Base-by-base conservation (phyloP, 2,113 vertebrate species). In the Myiopsitta monachus region DNA sequence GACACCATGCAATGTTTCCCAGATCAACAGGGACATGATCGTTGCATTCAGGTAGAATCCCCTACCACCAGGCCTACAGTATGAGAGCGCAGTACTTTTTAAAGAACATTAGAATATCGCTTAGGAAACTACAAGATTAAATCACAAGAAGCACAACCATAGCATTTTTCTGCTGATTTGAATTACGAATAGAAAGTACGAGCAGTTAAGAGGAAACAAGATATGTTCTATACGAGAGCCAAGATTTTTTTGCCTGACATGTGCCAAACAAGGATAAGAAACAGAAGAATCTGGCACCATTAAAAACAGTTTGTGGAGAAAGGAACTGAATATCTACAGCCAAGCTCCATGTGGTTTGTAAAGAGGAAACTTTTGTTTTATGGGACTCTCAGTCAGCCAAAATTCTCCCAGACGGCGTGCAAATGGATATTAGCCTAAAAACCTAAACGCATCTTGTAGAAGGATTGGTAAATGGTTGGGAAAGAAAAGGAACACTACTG, bases 231-330 rank as follows among this genome's bases (percentile, higher is more conserved):
- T 70, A 70, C 4, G 3, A 86, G 91, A 97, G 96, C 97, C 96
- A 97, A 97, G 96, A 93, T 92, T 94, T 95, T 95, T 95, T 95
- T 92, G 68, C 83, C 90, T 95, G 92, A 96, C 94, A 97, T 97
- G 95, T 97, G 95, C 97, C 96, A 97, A 97, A 97, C 95, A 96
- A 92, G 90, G 31, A 93, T 90, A 97, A 97, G 96, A 95, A 97
- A 96, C 95, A 96, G 94, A 96, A 96, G 94, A 96, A 96, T 94
- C 88, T 97, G 97, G 97, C 96, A 95, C 94, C 96, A 97, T 97
- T 96, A 94, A 94, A 97, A 97, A 96, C 95, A 96, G 96, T 97
- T 97, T 97, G 95, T 94, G 80, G 94, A 94, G 91, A 97, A 97
- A 95, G 91, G 95, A 93, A 89, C 92, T 95, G 96, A 96, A 46